Conservation (phyloP, 2,113 vertebrate species). For the Gulo gulo region DNA sequence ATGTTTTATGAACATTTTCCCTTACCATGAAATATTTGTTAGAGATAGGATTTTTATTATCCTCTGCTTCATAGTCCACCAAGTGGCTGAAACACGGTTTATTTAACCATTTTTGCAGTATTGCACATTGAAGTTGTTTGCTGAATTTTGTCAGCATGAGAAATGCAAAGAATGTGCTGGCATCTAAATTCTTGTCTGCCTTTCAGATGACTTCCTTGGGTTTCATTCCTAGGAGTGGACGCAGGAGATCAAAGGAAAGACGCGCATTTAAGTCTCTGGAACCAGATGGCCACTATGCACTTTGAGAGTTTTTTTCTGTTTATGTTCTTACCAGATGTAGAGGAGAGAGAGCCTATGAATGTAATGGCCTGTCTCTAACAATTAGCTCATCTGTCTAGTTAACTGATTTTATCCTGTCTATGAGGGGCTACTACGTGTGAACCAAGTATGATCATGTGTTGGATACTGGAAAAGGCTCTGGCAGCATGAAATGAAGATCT, state of each 20-base stretch:
- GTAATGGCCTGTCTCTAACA: background rate
- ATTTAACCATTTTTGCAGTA: background rate
- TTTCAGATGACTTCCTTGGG: constrained; percentile 21
- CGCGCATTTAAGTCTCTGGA: background rate
- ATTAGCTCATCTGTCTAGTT: background rate
- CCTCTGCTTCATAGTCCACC: background rate
- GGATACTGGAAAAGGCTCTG: constrained; percentile 2
- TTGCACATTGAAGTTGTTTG: background rate
- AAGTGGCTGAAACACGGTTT: background rate
- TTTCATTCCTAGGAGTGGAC: background rate
- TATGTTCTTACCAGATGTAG: constrained; percentile 3
- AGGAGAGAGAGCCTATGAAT: background rate
- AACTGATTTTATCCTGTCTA: constrained; percentile 9
- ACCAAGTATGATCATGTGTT: background rate
- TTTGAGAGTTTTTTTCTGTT: constrained; percentile 37
- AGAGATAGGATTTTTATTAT: constrained; percentile 19
- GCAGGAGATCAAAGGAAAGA: constrained; percentile 10
- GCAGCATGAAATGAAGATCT: background rate
- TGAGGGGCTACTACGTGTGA: background rate
- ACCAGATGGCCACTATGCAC: constrained; percentile 19
- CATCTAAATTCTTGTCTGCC: background rate
- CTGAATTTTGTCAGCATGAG: background rate
- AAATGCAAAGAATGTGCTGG: constrained; percentile 30
- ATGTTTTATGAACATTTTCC: background rate
- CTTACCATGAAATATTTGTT: background rate